phyloP scores from a whole-genome alignment of 2,888 invertebrate species.

The Parnassius smintheus region DNA sequence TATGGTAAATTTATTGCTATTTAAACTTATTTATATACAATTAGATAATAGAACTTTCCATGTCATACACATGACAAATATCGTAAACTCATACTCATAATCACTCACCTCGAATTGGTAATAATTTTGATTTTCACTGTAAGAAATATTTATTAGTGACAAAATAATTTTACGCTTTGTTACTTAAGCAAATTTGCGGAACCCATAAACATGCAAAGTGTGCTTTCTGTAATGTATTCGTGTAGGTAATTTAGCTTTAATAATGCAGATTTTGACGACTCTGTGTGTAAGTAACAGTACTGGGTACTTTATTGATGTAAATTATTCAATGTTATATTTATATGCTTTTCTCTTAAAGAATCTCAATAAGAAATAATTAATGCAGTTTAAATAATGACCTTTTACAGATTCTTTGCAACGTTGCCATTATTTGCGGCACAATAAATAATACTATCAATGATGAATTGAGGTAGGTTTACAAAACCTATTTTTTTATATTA shows the following conservation, averaged over 20 bases:
- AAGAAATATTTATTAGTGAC: not conserved
- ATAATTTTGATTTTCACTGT: no score
- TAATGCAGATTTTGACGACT: conserved; percentile 21
- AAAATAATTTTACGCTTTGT: conserved; percentile 22
- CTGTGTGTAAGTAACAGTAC: conserved; percentile 24
- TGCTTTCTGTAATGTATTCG: conserved; percentile 1
- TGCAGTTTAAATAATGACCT: not conserved
- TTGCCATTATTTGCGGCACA: conserved; percentile 14
- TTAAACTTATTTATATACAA: no score
- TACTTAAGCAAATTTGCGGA: conserved; percentile 25
- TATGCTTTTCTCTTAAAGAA: not conserved
- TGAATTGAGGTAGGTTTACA: conserved; percentile 11
- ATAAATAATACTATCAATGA: conserved; percentile 11
- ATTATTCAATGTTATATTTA: not conserved
- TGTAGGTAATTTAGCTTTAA: conserved; percentile 8
- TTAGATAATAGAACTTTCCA: no score
- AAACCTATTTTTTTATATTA: no score
- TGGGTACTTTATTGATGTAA: conserved; percentile 11
- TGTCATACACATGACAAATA: no score
- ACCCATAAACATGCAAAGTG: conserved; percentile 22
- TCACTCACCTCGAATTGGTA: no score
- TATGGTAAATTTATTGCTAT: no score
- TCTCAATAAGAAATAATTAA: not conserved
- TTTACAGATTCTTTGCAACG: conserved; percentile 18
- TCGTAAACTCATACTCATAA: no score